phyloP scores from a whole-genome alignment of 2,113 vertebrate genomes.

The Caracal caracal region DNA sequence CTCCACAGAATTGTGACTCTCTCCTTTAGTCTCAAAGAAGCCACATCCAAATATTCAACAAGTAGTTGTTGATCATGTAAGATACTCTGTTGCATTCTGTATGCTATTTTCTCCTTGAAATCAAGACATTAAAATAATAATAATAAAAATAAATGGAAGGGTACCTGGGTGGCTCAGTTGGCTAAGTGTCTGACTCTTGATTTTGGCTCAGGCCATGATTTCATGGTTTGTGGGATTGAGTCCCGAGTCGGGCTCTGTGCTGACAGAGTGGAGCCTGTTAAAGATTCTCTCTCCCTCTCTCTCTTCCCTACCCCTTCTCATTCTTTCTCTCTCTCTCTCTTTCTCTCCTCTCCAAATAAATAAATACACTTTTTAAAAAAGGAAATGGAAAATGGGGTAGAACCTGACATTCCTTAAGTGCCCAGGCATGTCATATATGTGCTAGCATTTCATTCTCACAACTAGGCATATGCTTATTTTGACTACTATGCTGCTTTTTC shows the following conservation, averaged over 20 bases:
- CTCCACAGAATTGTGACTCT: neutral
- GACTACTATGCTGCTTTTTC: neutral
- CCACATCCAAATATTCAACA: neutral
- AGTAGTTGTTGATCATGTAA: neutral
- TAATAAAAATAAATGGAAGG: neutral
- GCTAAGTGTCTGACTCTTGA: too few species aligned
- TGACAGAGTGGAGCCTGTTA: too few species aligned
- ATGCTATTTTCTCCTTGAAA: neutral
- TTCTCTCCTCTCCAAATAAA: too few species aligned
- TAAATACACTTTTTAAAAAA: neutral
- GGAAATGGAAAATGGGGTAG: neutral
- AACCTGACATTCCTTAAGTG: neutral
- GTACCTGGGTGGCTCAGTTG: too few species aligned
- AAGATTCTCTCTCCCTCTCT: too few species aligned
- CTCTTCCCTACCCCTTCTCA: too few species aligned
- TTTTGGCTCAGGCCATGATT: too few species aligned
- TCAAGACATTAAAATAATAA: neutral
- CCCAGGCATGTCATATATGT: neutral
- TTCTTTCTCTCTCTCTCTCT: too few species aligned
- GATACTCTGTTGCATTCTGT: neutral
- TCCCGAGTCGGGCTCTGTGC: too few species aligned
- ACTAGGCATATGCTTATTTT: fast-evolving
- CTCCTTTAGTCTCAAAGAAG: neutral
- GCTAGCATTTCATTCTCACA: neutral
- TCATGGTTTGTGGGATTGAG: too few species aligned